Conservation (phyloP, 2,797 vertebrate genomes). For the Ctenopoma kingsleyae region DNA sequence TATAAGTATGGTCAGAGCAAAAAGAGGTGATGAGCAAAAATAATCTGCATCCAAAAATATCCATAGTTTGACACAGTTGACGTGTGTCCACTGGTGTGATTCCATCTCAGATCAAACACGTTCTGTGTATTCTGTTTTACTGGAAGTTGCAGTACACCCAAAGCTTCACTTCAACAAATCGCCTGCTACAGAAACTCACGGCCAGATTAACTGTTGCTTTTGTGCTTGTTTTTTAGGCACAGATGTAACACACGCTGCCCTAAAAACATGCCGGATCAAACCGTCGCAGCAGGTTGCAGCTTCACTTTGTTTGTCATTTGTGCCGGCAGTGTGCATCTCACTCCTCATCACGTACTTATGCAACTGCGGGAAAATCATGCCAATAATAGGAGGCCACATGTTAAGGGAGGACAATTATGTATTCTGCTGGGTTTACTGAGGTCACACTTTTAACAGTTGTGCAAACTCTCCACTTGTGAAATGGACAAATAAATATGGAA, state of each 20-base stretch:
- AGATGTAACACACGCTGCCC: not conserved
- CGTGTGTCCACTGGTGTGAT: not conserved
- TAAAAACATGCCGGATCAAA: not conserved
- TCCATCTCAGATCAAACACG: constrained; percentile 9
- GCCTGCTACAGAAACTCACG: not conserved
- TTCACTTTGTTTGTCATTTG: not conserved
- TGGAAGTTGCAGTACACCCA: not conserved
- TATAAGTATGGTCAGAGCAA: constrained; percentile 19
- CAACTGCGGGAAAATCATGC: not conserved
- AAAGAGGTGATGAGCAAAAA: constrained; percentile 31
- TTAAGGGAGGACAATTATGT: no score
- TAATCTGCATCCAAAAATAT: constrained; percentile 22
- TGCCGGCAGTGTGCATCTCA: not conserved
- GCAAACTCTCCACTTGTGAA: no score
- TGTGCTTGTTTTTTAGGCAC: not conserved
- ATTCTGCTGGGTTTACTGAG: no score
- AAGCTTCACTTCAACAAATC: not conserved
- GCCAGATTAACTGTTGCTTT: not conserved
- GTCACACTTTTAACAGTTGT: no score
- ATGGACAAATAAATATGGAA: no score
- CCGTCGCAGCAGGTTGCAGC: not conserved
- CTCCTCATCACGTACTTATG: not conserved
- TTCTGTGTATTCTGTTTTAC: constrained; percentile 12
- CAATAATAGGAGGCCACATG: not conserved
- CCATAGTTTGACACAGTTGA: constrained; percentile 32